Evolutionary conservation across 2,797 vertebrate species (phyloP), one percentile per base, ranked within the genome.

Genomic region (Falco columbarius): DNA sequence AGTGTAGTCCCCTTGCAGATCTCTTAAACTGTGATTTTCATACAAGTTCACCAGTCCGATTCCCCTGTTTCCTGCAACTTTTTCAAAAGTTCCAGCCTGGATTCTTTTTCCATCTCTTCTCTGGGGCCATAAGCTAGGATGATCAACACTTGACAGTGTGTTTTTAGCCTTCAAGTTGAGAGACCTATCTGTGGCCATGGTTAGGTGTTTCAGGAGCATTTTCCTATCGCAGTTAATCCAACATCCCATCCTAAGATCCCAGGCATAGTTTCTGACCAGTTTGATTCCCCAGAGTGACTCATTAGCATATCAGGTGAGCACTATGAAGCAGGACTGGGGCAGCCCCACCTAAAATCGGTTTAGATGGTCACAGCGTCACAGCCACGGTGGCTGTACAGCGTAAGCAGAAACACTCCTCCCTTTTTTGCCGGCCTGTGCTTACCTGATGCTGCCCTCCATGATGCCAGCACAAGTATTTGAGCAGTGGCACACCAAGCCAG

Each of bases 111-210:
- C 14, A 4, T 7, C 14, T 77, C 24, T 76, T 81, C 73, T 70
- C 51, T 76, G 21, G 10, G 14, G 34, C 44, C 3, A 0, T 6
- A 44, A 18, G 2, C 26, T 10, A 34, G 51, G 12, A 30, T 47
- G 34, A 55, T 19, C 22, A n/a, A 32, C 4, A 14, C 23, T 11
- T 36, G 13, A 30, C 5, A 5, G 62, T 74, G 19, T 3, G 3
- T 40, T 90, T 77, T 59, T 40, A 59, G 40, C 30, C 23, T 24
- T 81, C 36, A 26, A 20, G 5, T 70, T 59, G 71, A 36, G 15
- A 52, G 11, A 40, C 11, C 0, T 44, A 44, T 0, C 65, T 55
- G 3, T 5, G 14, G 27, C 47, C 17, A 9, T 1, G 2, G 13
- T 29, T 71, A 58, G 19, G 20, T 17, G 12, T 40, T 81, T 49